These are phyloP conservation scores for Trichogramma dendrolimi DNA, from an alignment of 2,888 invertebrate genomes.

Conservation along the genomic window DNA sequence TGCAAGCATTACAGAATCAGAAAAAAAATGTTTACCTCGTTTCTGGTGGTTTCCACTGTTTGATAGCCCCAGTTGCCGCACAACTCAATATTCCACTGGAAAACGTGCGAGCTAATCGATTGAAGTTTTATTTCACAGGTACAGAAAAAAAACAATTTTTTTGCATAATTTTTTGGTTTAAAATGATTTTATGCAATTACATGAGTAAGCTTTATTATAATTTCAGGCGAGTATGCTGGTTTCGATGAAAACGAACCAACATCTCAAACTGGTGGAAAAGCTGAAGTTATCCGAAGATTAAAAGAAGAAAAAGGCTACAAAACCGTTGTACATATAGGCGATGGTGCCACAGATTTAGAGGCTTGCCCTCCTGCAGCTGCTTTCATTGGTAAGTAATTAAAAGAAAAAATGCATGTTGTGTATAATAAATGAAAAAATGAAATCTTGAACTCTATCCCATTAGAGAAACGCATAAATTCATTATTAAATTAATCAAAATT, in stretches of 20 bases:
- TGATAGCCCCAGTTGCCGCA: slow-evolving; percentile 85
- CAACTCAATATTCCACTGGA: slow-evolving; percentile 72
- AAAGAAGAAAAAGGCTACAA: slow-evolving; percentile 70
- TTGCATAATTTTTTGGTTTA: slow-evolving; percentile 21
- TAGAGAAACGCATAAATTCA: too few species aligned
- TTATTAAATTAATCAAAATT: neutral
- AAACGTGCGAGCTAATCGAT: slow-evolving; percentile 84
- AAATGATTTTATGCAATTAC: neutral
- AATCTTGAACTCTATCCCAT: neutral
- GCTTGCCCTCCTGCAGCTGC: slow-evolving; percentile 88
- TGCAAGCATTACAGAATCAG: slow-evolving; percentile 68
- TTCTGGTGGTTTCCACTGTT: slow-evolving; percentile 88
- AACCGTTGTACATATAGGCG: slow-evolving; percentile 86
- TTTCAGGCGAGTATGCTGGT: slow-evolving; percentile 80
- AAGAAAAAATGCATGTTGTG: neutral
- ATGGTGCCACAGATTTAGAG: slow-evolving; percentile 95
- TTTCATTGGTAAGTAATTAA: slow-evolving; percentile 66
- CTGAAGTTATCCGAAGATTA: slow-evolving; percentile 73
- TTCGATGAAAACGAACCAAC: slow-evolving; percentile 91
- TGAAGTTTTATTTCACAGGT: slow-evolving; percentile 85
- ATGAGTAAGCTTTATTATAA: slow-evolving; percentile 28
- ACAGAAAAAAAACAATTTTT: slow-evolving; percentile 17
- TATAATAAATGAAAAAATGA: neutral
- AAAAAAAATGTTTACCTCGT: slow-evolving; percentile 83
- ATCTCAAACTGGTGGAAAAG: slow-evolving; percentile 88